These are phyloP conservation scores for Omphaloscelis lunosa DNA, from an alignment of 2,888 invertebrate genomes.

Conservation along the genomic window DNA sequence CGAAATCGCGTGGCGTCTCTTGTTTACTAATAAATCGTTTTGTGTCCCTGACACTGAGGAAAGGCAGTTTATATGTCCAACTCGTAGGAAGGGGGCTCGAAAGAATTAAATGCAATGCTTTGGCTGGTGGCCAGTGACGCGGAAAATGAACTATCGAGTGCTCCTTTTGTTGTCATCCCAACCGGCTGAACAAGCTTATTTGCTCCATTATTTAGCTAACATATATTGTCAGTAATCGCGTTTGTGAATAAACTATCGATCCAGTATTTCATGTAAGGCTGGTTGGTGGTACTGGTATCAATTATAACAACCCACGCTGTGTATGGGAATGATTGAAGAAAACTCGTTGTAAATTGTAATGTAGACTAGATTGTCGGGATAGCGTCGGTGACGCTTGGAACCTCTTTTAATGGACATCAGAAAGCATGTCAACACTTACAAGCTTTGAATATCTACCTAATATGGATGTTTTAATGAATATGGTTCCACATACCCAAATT, in stretches of 20 bases:
- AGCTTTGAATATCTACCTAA: slow-evolving; percentile 9
- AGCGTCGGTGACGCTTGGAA: slow-evolving; percentile 1
- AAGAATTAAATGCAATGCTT: slow-evolving; percentile 76
- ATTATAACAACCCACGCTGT: slow-evolving; percentile 41
- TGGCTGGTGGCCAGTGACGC: slow-evolving; percentile 74
- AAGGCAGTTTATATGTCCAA: slow-evolving; percentile 68
- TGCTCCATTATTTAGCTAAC: slow-evolving; percentile 57
- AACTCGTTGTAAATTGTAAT: slow-evolving; percentile 36
- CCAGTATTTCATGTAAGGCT: slow-evolving; percentile 43
- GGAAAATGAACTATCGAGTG: slow-evolving; percentile 81
- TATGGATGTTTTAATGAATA: slow-evolving; percentile 31
- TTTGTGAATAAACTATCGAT: slow-evolving; percentile 37
- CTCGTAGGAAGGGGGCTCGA: slow-evolving; percentile 59
- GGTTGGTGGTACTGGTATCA: slow-evolving; percentile 30
- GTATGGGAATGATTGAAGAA: slow-evolving; percentile 36
- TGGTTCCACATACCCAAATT: slow-evolving; percentile 3
- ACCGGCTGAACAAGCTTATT: slow-evolving; percentile 63
- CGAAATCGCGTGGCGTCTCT: slow-evolving; percentile 61
- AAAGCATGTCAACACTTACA: slow-evolving; percentile 9
- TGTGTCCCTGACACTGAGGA: slow-evolving; percentile 77
- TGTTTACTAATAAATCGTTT: slow-evolving; percentile 72
- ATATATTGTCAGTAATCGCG: slow-evolving; percentile 38
- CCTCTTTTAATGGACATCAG: slow-evolving; percentile 7
- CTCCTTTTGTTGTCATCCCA: slow-evolving; percentile 79
- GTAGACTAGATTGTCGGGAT: slow-evolving; percentile 22